Evolutionary conservation across 2,797 vertebrate species (phyloP).

Genomic region (Sarcophilus harrisii): DNA sequence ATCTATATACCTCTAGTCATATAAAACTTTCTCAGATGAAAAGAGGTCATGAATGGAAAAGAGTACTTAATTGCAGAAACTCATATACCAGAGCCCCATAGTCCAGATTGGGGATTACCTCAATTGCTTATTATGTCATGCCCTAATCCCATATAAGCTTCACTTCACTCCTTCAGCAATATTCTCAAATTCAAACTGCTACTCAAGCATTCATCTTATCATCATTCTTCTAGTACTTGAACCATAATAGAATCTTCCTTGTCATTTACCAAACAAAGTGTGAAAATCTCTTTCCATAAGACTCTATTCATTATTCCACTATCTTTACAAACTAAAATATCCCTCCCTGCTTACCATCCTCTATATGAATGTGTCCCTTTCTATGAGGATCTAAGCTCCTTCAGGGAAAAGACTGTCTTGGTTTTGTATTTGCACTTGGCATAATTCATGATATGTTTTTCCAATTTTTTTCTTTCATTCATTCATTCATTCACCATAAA

Average conservation of each 20-base stretch:
- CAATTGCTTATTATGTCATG: background rate
- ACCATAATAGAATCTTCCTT: background rate
- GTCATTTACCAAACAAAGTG: background rate
- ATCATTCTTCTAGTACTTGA: background rate
- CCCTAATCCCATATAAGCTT: background rate
- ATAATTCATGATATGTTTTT: background rate
- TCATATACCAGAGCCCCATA: background rate
- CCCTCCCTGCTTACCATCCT: background rate
- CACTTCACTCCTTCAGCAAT: background rate
- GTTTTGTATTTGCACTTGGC: background rate
- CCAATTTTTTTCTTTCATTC: background rate
- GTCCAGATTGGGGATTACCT: background rate
- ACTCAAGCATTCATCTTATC: background rate
- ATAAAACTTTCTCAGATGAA: too few relatives aligned
- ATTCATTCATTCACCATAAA: background rate
- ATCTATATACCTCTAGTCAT: too few relatives aligned
- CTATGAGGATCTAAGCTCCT: background rate
- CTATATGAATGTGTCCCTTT: background rate
- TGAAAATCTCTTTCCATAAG: background rate
- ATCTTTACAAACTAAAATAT: background rate
- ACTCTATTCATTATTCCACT: background rate
- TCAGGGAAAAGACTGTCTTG: background rate
- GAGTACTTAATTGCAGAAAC: background rate
- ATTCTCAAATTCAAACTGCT: background rate
- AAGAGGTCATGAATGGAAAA: background rate